A percentile compares a stretch with the other conserved stretches of the same genome.
Conservation (phyloP, 2,888 invertebrate species). For the Julus scanicus region DNA sequence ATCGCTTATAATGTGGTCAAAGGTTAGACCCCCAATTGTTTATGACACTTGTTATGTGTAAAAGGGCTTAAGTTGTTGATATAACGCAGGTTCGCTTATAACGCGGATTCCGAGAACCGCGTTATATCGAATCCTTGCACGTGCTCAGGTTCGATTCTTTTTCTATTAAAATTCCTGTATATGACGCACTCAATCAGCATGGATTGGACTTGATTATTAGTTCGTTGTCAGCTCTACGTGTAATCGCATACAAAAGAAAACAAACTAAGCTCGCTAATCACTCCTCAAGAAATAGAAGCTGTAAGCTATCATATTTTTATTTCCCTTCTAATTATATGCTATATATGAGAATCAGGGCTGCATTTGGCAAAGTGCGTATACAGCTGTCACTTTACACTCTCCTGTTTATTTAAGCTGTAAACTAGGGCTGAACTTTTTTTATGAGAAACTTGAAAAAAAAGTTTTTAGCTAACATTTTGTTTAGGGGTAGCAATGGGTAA, state of each 20-base stretch:
- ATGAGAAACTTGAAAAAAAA: slow-evolving; percentile 23
- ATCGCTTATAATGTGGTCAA: no score
- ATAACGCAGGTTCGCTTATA: no score
- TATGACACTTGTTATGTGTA: no score
- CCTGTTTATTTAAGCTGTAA: slow-evolving; percentile 22
- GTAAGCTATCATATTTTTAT: slow-evolving; percentile 26
- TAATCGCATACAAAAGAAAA: not conserved
- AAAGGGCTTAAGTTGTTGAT: no score
- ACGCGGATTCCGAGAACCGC: no score
- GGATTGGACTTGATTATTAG: not conserved
- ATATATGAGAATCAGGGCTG: slow-evolving; percentile 18
- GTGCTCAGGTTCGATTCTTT: no score
- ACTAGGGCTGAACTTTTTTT: slow-evolving; percentile 24
- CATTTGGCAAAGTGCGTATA: slow-evolving; percentile 33
- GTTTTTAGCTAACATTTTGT: slow-evolving; percentile 1
- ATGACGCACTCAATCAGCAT: no score
- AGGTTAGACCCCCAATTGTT: no score
- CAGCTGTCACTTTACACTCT: slow-evolving; percentile 25
- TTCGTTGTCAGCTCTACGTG: not conserved
- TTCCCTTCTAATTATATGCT: slow-evolving; percentile 33
- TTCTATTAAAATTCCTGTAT: no score
- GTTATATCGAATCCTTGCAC: no score
- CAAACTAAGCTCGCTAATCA: not conserved
- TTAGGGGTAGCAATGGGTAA: not conserved
- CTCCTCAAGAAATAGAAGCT: slow-evolving; percentile 12